These are phyloP conservation scores for Ageneiosus marmoratus DNA, from an alignment of 2,113 vertebrate genomes.

Conservation along the genomic window DNA sequence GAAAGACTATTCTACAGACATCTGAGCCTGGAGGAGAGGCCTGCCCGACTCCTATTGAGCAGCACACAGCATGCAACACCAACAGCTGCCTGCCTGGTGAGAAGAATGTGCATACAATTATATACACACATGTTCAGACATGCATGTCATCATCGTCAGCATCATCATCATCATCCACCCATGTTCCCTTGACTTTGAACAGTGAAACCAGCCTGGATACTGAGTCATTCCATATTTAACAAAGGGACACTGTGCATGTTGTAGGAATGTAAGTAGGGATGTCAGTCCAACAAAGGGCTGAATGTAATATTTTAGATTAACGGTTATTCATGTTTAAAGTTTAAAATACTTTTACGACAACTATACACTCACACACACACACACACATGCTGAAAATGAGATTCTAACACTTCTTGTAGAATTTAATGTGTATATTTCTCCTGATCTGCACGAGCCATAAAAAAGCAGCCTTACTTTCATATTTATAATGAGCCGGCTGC, in stretches of 20 bases:
- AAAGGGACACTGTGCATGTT: neutral
- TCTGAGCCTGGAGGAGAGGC: conserved; percentile 62
- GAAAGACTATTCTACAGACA: conserved; percentile 65
- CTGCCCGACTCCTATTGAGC: conserved; percentile 68
- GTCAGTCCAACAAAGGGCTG: neutral
- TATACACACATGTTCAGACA: conserved; percentile 33
- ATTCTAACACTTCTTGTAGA: neutral
- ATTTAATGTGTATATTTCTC: neutral
- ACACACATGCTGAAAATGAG: neutral
- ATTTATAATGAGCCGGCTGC: neutral
- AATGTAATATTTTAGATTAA: neutral
- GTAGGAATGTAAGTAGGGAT: neutral
- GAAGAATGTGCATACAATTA: neutral
- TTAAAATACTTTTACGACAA: neutral
- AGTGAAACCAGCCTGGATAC: no score
- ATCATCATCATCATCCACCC: neutral
- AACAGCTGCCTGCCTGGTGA: conserved; percentile 79
- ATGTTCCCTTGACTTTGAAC: neutral
- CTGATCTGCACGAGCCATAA: neutral
- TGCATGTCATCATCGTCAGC: neutral
- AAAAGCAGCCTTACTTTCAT: neutral
- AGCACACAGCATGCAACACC: conserved; percentile 75
- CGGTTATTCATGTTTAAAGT: neutral
- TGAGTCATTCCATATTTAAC: no score
- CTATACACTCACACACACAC: neutral